Evolutionary conservation across 2,888 invertebrate genomes (phyloP).

Genomic region (Brenthis daphne): DNA sequence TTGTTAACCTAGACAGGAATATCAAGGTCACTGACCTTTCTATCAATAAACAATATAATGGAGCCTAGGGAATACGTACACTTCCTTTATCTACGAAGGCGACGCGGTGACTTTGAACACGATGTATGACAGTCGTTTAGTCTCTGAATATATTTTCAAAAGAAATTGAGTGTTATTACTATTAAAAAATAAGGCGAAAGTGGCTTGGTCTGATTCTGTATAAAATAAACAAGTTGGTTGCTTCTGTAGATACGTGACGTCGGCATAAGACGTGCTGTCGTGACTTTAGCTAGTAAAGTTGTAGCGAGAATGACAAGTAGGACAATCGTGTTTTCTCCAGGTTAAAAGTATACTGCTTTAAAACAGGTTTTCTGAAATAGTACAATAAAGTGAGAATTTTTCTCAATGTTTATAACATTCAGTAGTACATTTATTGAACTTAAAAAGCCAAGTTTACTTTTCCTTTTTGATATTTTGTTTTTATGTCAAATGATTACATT

Average conservation of each 20-base stretch:
- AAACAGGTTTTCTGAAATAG: not conserved
- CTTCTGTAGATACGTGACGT: slow-evolving; percentile 20
- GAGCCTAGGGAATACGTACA: slow-evolving; percentile 31
- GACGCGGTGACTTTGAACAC: slow-evolving; percentile 32
- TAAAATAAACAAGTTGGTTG: slow-evolving; percentile 24
- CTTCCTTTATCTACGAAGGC: slow-evolving; percentile 36
- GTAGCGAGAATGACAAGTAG: slow-evolving; percentile 25
- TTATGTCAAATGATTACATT: not conserved
- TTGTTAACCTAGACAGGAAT: slow-evolving; percentile 30
- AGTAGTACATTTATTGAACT: too few species aligned
- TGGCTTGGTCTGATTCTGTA: slow-evolving; percentile 18
- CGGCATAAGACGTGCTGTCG: slow-evolving; percentile 25
- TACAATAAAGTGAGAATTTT: not conserved
- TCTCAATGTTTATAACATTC: not conserved
- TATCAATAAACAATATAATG: slow-evolving; percentile 36
- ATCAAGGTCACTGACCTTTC: slow-evolving; percentile 33
- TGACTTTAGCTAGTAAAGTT: slow-evolving; percentile 24
- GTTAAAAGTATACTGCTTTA: slow-evolving; percentile 8
- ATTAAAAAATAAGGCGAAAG: slow-evolving; percentile 9
- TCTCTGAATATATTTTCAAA: slow-evolving; percentile 7
- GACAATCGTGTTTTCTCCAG: slow-evolving; percentile 15
- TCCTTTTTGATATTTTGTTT: too few species aligned
- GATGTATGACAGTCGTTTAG: slow-evolving; percentile 24
- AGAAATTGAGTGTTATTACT: slow-evolving; percentile 24
- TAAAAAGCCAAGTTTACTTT: too few species aligned